These are phyloP conservation scores for Anarrhichthys ocellatus DNA, from an alignment of 2,113 vertebrate species.

Conservation along the genomic window DNA sequence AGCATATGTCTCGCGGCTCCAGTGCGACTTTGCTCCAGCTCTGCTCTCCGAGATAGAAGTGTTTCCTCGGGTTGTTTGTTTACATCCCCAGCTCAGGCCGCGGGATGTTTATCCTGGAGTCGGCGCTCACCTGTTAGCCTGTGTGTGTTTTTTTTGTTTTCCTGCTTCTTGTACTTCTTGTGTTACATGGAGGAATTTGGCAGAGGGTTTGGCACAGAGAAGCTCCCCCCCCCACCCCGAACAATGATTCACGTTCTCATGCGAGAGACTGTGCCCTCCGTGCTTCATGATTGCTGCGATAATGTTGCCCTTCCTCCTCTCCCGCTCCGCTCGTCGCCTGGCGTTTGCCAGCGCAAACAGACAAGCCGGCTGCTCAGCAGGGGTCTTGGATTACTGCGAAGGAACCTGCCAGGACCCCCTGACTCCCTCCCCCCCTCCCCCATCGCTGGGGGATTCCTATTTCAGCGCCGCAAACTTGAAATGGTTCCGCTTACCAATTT, in stretches of 20 bases:
- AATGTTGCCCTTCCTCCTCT: conserved; percentile 27
- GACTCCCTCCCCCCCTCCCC: not conserved
- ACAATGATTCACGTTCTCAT: not conserved
- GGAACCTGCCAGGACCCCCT: conserved; percentile 24
- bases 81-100: not conserved
- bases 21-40: not conserved
- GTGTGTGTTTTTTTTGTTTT: not conserved
- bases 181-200: conserved; percentile 5
- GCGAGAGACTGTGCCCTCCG: conserved; percentile 8
- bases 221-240: not conserved
- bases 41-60: conserved; percentile 11
- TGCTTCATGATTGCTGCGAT: conserved; percentile 24
- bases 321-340: not conserved
- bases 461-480: conserved; percentile 52
- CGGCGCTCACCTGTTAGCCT: conserved; percentile 18
- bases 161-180: not conserved
- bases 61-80: conserved; percentile 34
- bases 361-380: conserved; percentile 58
- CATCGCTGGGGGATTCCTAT: conserved; percentile 43
- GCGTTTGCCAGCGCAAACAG: conserved; percentile 60
- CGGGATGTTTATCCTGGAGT: conserved; percentile 35
- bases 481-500: conserved; percentile 56
- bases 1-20: conserved; percentile 30
- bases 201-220: not conserved
- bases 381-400: conserved; percentile 61